Percentiles rank a stretch among this genome's conserved stretches.
Evolutionary conservation across 2,113 vertebrate genomes (phyloP).

Genomic region (Mastomys natalensis): DNA sequence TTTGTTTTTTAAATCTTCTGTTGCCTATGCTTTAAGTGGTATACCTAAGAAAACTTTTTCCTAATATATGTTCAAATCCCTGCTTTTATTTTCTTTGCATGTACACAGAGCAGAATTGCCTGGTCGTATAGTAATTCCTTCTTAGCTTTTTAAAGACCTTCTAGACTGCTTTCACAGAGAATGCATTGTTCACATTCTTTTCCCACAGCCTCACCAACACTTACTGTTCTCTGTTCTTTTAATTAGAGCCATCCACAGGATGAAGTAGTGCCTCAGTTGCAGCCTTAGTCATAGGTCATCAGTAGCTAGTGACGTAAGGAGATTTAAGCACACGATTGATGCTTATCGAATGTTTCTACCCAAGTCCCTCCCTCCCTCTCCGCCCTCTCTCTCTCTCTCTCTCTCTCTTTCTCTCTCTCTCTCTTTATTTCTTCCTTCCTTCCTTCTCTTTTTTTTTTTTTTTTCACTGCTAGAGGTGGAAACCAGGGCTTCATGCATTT

Average conservation of each 20-base stretch:
- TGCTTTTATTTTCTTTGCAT: not conserved
- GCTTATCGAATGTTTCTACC: not conserved
- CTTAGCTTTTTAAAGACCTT: not conserved
- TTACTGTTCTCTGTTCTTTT: not conserved
- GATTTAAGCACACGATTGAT: not conserved
- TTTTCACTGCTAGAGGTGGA: not conserved
- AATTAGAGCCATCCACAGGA: not conserved
- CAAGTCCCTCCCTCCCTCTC: too few species aligned
- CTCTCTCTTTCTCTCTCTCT: too few species aligned
- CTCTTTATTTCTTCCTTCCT: too few species aligned
- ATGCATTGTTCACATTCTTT: not conserved
- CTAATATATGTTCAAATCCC: not conserved
- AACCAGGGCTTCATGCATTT: not conserved
- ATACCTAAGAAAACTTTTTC: conserved; percentile 7
- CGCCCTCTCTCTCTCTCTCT: too few species aligned
- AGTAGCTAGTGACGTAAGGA: not conserved
- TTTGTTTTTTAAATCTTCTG: not conserved
- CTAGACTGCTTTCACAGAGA: not conserved
- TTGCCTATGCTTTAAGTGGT: not conserved
- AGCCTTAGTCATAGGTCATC: not conserved
- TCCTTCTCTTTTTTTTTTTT: not conserved
- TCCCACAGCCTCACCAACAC: not conserved
- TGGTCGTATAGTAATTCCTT: not conserved
- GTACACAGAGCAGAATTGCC: not conserved
- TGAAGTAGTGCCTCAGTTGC: not conserved